Percentiles rank a stretch among this genome's conserved stretches.
Conservation (phyloP, 1,140 invertebrate genomes). For the Drosophila virilis region DNA sequence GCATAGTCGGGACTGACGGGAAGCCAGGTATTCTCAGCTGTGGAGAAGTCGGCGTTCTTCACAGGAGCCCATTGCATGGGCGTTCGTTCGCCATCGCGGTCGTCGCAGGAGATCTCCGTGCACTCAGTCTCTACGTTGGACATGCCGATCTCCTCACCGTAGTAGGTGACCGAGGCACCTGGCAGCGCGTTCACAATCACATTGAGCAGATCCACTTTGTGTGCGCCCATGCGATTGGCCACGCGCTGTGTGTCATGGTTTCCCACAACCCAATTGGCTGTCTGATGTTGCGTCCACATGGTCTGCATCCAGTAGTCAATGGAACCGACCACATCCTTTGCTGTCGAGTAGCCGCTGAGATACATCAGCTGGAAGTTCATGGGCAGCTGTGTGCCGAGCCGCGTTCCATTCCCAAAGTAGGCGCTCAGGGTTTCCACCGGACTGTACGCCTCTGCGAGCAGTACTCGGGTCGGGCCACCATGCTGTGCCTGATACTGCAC, state of each 20-base stretch:
- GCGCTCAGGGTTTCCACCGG: slow-evolving; percentile 84
- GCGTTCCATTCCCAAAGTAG: slow-evolving; percentile 86
- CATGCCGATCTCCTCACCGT: slow-evolving; percentile 94
- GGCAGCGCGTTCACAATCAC: slow-evolving; percentile 89
- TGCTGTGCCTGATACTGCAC: slow-evolving; percentile 84
- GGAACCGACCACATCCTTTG: slow-evolving; percentile 77
- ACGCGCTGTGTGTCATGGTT: slow-evolving; percentile 88
- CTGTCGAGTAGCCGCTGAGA: slow-evolving; percentile 79
- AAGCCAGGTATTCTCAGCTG: slow-evolving; percentile 87
- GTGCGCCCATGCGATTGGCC: slow-evolving; percentile 86
- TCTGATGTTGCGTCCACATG: slow-evolving; percentile 84
- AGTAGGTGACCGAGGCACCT: slow-evolving; percentile 90
- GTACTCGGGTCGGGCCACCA: slow-evolving; percentile 85
- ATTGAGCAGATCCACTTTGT: slow-evolving; percentile 88
- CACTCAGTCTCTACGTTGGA: slow-evolving; percentile 86
- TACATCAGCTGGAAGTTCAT: slow-evolving; percentile 87
- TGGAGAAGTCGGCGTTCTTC: slow-evolving; percentile 87
- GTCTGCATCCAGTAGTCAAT: slow-evolving; percentile 85
- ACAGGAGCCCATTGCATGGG: slow-evolving; percentile 89
- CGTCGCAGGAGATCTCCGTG: slow-evolving; percentile 84
- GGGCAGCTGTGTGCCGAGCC: slow-evolving; percentile 86
- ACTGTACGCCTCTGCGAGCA: slow-evolving; percentile 90
- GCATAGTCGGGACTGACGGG: slow-evolving; percentile 87
- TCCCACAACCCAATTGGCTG: slow-evolving; percentile 86
- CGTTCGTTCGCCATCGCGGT: slow-evolving; percentile 87